A percentile compares a stretch with the other conserved stretches of the same genome.
Conservation (phyloP, 2,888 invertebrate species). For the Drosophila macrospina region DNA sequence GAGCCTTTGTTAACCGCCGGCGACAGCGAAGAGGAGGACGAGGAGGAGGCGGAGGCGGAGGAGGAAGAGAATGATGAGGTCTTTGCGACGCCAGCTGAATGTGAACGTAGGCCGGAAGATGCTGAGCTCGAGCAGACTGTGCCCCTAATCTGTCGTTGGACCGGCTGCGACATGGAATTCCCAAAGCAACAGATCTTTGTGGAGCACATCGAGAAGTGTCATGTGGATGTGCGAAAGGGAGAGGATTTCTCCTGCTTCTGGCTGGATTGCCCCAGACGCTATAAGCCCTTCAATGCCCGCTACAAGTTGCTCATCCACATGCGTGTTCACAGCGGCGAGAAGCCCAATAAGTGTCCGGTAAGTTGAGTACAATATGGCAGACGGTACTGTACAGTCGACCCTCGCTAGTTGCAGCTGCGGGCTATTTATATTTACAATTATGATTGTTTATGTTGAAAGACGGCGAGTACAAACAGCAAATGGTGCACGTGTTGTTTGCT, state of each 20-base stretch:
- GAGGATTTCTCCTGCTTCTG: constrained; percentile 97
- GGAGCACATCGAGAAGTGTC: constrained; percentile 93
- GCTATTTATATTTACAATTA: constrained; percentile 17
- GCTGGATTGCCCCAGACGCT: constrained; percentile 95
- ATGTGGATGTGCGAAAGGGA: constrained; percentile 94
- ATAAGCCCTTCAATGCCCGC: constrained; percentile 96
- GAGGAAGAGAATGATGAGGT: constrained; percentile 63
- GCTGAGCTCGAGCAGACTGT: background rate
- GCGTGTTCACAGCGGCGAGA: constrained; percentile 99
- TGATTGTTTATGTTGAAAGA: constrained; percentile 20
- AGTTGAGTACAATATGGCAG: constrained; percentile 89
- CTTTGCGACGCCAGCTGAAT: constrained; percentile 42
- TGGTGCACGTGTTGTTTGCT: constrained; percentile 17
- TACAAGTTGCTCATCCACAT: constrained; percentile 96
- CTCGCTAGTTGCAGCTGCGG: constrained; percentile 6
- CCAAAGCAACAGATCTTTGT: constrained; percentile 92
- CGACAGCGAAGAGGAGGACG: constrained; percentile 54
- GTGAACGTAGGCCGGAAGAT: background rate
- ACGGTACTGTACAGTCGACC: background rate
- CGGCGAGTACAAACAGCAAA: constrained; percentile 8
- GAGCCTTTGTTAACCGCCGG: constrained; percentile 20
- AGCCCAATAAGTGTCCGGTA: constrained; percentile 96
- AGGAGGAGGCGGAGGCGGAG: constrained; percentile 50
- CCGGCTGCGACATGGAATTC: constrained; percentile 92
- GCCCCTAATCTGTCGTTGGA: constrained; percentile 91